Evolutionary conservation across 2,113 vertebrate species (phyloP).

Genomic region (Machaerirhynchus nigripectus): DNA sequence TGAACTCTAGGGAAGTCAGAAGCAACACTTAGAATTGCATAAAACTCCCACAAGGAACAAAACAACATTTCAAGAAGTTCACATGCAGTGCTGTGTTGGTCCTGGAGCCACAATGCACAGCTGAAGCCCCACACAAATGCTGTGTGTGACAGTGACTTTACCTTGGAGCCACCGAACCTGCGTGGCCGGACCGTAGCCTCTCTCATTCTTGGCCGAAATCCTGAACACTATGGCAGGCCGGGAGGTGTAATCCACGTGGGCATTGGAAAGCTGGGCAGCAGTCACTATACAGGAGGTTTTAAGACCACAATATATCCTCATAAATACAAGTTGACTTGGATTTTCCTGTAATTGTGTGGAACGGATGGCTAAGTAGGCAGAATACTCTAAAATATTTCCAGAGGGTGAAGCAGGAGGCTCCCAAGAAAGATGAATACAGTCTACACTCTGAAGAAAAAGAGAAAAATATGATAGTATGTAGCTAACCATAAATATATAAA

Average conservation of each 20-base stretch:
- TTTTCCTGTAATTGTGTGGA: constrained; percentile 81
- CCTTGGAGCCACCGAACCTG: constrained; percentile 99
- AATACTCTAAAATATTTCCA: constrained; percentile 94
- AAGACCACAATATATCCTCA: constrained; percentile 93
- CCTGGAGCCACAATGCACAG: not conserved
- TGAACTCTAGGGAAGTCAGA: not conserved
- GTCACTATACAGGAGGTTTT: constrained; percentile 89
- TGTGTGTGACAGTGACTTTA: constrained; percentile 40
- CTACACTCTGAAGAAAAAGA: constrained; percentile 76
- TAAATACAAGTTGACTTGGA: constrained; percentile 87
- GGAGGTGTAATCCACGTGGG: constrained; percentile 90
- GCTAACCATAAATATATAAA: not conserved
- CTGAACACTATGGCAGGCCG: constrained; percentile 93
- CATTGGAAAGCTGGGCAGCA: constrained; percentile 86
- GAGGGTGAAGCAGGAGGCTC: constrained; percentile 91
- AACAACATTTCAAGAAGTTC: not conserved
- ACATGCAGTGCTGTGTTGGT: fast-evolving
- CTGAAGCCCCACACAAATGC: not conserved
- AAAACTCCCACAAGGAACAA: not conserved
- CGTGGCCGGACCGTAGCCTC: constrained; percentile 94
- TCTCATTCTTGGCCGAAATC: constrained; percentile 96
- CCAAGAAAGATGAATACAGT: constrained; percentile 95
- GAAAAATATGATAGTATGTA: not conserved
- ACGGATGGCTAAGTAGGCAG: constrained; percentile 93
- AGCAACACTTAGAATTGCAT: not conserved